Evolutionary conservation across 2,888 invertebrate genomes (phyloP), one percentile per base, ranked within the genome.

Genomic region (Rhabditoides inermis): DNA sequence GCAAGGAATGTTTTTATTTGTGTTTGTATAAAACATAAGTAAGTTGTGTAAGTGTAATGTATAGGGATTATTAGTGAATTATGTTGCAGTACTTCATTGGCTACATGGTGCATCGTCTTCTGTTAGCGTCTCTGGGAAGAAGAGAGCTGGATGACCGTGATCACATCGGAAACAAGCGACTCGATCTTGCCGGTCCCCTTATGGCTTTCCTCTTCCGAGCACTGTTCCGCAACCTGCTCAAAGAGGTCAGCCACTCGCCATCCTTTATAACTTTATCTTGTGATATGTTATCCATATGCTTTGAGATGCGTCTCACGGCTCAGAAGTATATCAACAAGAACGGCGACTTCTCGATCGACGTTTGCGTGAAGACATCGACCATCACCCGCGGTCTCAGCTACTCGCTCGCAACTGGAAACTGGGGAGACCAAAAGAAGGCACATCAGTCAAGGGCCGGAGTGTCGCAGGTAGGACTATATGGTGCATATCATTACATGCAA

Each of bases 351-450:
- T 94, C 94, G 79, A 81, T 98, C 65, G 95, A 98, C 78, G 81
- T 91, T 2, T 72, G 75, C 49, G 59, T 75, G 23, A 68, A 62
- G 80, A 94, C 95, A 0, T 87, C 92, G 77, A 89, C 94, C 51
- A 95, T 99, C 57, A 95, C 98, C 0, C 94, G 98, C 77, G 98
- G 98, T 28, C 58, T 99, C 51, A 84, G 92, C 68, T 99, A 99
- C 77, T 98, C 98, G 0, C 82, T 99, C 70, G 98, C 98, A 67
- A 99, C 98, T 30, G 98, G 98, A 35, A 99, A 99, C 79, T 99
- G 98, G 98, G 98, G 98, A 45, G 98, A 99, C 78, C 98, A 99
- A 80, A 99, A 98, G 79, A 99, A 98, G 78, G 98, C 98, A 52
- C 95, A 98, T 84, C 91, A 92, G 80, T 94, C 90, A 23, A 83